Evolutionary conservation across 2,888 invertebrate species (phyloP), one percentile per base, ranked within the genome.

Genomic region (Papilio elwesi): DNA sequence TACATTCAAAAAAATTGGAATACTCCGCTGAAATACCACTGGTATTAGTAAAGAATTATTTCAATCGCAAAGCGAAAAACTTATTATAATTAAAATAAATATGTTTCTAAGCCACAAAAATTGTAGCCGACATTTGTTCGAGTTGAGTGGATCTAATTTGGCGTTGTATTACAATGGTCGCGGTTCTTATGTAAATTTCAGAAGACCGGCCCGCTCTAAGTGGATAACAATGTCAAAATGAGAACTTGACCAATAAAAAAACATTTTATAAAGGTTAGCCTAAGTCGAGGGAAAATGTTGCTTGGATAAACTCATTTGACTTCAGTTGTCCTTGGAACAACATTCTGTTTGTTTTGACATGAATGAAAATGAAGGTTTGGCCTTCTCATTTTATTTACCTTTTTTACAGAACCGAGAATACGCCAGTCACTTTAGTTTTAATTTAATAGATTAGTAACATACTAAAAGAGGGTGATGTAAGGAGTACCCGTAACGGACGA

Each of bases 141-240:
- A 15, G 49, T 49, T 65, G 49, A 65, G 65, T 65, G 65, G 65
- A 65, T 65, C 65, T 51, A 65, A 65, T 65, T 65, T 65, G n/a
- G 6, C 65, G 51, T 65, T 65, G 65, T 51, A 65, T 65, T 36
- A 65, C 65, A 65, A 65, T 65, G n/a, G 65, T 26, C 65, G 51
- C n/a, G 65, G 65, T 38, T 65, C 36, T 65, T 51, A 65, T 65
- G 65, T 65, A 65, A 65, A 65, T 65, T 65, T 65, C 10, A 51
- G 51, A 43, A 43, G 59, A 62, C 43, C 43, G 59, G 43, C 59
- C 59, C 59, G 43, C 55, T 67, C 16, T 67, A 55, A 67, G 67
- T 68, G 48, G 47, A 67, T 67, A 68, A 68, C 57, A 68, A 68
- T 68, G 68, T 68, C 48, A 57, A 68, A 68, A 57, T 68, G 68